Base-by-base conservation (phyloP, 2,113 vertebrate species). In the Oostethus manadensis region DNA sequence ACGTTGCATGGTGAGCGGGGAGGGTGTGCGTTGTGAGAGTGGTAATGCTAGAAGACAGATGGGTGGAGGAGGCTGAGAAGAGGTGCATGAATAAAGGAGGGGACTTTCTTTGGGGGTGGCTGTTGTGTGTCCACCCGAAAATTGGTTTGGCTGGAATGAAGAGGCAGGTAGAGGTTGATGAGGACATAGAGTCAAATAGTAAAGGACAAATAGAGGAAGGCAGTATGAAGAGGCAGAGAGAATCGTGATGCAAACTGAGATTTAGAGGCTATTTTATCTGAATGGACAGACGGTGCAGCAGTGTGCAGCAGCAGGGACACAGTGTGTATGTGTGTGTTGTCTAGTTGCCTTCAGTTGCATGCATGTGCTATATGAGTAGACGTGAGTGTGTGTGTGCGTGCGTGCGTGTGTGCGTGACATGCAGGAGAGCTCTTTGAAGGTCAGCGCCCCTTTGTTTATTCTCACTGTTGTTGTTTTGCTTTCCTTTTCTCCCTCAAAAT, bases 41-140 rank as follows among this genome's bases (percentile, higher is more conserved):
- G 58, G 47, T 62, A 33, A 62, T 58, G 60, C 56, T 21, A 8
- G 42, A 38, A 18, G 56, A 22, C 15, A 56, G 56, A 44, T 55
- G 53, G 53, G 54, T 62, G 50, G 42, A 55, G 69, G 64, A 56
- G 56, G 51, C 44, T 33, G 59, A 66, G 63, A 61, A 63, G 67
- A 68, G 55, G 76, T 68, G 67, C 51, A 70, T 65, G 66, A 70
- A 68, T 57, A 70, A 63, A 74, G 56, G 56, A 62, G 55, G 57
- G 84, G 79, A 87, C 88, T 87, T 77, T 80, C 84, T 86, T 88
- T 65, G 84, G 84, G 85, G 82, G 84, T 58, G 74, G 73, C 76
- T 79, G 72, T 79, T 73, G 86, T 77, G 75, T 78, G 82, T 76
- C 82, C 71, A 76, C 81, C 86, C 87, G 82, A 86, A 88, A 88